Conservation (phyloP, 2,888 invertebrate species). For the Brachyptera risi region DNA sequence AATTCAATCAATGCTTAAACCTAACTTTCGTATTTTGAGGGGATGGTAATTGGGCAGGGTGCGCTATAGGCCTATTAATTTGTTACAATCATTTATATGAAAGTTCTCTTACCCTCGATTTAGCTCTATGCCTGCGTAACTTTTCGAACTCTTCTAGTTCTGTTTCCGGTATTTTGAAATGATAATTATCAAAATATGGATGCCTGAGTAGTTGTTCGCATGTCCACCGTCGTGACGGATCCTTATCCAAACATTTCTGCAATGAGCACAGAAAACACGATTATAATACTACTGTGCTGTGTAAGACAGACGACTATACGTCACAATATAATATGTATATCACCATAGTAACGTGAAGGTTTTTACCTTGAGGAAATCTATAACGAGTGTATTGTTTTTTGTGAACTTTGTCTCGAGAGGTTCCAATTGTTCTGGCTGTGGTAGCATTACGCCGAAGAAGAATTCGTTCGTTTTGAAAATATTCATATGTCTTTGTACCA, state of each 20-base stretch:
- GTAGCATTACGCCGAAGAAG: constrained; percentile 86
- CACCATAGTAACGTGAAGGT: too few relatives aligned
- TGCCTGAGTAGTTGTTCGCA: constrained; percentile 89
- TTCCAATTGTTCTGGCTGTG: constrained; percentile 82
- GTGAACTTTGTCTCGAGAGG: constrained; percentile 85
- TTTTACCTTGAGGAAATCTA: constrained; percentile 82
- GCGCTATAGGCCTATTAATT: too few relatives aligned
- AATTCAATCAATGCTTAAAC: too few relatives aligned
- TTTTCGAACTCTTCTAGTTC: constrained; percentile 61
- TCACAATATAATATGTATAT: too few relatives aligned
- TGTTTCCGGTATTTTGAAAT: constrained; percentile 72
- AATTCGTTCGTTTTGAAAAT: constrained; percentile 96
- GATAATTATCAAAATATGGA: constrained; percentile 86
- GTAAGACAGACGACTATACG: too few relatives aligned
- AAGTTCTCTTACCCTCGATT: constrained; percentile 53
- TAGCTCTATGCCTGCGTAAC: constrained; percentile 53
- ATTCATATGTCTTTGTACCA: constrained; percentile 89
- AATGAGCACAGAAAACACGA: constrained; percentile 43
- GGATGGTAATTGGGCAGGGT: too few relatives aligned
- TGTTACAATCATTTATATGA: too few relatives aligned
- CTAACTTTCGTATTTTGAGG: too few relatives aligned
- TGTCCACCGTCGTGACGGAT: constrained; percentile 86
- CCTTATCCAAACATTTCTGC: constrained; percentile 92
- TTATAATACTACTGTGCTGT: too few relatives aligned
- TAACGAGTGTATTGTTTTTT: constrained; percentile 55